Evolutionary conservation across 2,113 vertebrate species (phyloP).

Genomic region (Embiotoca jacksoni): DNA sequence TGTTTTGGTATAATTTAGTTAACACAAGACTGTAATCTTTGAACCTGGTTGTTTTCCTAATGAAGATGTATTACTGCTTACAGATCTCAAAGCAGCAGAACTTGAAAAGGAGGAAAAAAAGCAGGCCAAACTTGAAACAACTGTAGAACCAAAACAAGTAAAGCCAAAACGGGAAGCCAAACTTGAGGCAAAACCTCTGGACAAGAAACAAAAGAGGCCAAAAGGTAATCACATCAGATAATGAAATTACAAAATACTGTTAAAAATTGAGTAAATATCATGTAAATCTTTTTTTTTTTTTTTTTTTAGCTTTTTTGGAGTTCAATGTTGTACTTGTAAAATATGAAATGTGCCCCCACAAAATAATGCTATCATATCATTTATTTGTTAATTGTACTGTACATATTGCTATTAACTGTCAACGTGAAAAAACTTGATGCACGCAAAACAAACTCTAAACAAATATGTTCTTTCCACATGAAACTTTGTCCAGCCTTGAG

Average conservation of each 20-base stretch:
- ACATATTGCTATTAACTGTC: too few relatives aligned
- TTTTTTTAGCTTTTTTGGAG: too few relatives aligned
- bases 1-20: background rate
- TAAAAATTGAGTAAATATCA: too few relatives aligned
- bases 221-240: slow-evolving; percentile 51
- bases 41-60: background rate
- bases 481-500: background rate
- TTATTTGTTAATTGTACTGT: too few relatives aligned
- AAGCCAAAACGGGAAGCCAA: slow-evolving; percentile 20
- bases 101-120: slow-evolving; percentile 32
- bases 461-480: background rate
- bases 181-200: slow-evolving; percentile 15
- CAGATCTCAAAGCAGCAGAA: slow-evolving; percentile 66
- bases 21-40: background rate
- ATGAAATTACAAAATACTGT: too few relatives aligned
- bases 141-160: slow-evolving; percentile 33
- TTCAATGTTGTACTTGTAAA: too few relatives aligned
- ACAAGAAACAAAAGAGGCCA: slow-evolving; percentile 24
- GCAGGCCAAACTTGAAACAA: slow-evolving; percentile 34
- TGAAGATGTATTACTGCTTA: slow-evolving; percentile 27
- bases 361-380: too few relatives aligned
- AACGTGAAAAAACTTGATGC: too few relatives aligned
- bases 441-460: too few relatives aligned
- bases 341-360: too few relatives aligned
- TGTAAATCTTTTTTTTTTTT: too few relatives aligned